Conservation (phyloP, 2,113 vertebrate genomes). For the Apteryx owenii region DNA sequence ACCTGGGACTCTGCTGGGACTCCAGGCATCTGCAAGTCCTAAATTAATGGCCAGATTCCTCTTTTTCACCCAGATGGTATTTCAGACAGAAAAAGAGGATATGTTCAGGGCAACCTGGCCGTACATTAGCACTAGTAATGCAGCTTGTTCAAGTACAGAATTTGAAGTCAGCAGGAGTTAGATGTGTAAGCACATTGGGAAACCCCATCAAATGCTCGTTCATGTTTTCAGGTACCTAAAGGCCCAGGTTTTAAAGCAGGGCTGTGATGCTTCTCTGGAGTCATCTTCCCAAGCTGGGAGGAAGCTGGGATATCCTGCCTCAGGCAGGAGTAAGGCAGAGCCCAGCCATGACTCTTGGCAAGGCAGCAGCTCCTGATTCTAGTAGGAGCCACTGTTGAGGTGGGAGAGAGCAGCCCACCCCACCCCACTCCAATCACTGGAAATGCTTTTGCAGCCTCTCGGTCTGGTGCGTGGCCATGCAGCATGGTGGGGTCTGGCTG, state of each 20-base stretch:
- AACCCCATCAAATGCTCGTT: constrained; percentile 14
- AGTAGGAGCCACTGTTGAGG: neutral
- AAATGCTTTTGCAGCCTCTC: neutral
- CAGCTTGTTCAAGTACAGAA: constrained; percentile 25
- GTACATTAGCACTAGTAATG: neutral
- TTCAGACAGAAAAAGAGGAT: neutral
- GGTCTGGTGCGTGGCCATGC: neutral
- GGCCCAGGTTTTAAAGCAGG: neutral
- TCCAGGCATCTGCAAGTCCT: neutral
- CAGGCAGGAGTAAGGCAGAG: neutral
- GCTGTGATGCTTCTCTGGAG: neutral
- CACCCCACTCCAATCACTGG: neutral
- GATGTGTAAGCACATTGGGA: neutral
- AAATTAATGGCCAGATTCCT: constrained; percentile 17
- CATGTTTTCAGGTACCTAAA: constrained; percentile 18
- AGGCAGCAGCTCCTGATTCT: neutral
- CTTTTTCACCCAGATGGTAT: neutral
- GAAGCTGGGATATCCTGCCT: neutral
- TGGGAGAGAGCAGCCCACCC: neutral
- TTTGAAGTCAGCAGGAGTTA: constrained; percentile 15
- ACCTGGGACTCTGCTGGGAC: neutral
- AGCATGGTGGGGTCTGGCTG: neutral
- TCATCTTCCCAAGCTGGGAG: neutral
- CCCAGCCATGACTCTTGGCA: neutral
- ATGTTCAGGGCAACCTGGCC: neutral